A percentile compares a stretch with the other conserved stretches of the same genome.
Evolutionary conservation across 2,113 vertebrate species (phyloP).

Genomic region (Dicrurus megarhynchus): DNA sequence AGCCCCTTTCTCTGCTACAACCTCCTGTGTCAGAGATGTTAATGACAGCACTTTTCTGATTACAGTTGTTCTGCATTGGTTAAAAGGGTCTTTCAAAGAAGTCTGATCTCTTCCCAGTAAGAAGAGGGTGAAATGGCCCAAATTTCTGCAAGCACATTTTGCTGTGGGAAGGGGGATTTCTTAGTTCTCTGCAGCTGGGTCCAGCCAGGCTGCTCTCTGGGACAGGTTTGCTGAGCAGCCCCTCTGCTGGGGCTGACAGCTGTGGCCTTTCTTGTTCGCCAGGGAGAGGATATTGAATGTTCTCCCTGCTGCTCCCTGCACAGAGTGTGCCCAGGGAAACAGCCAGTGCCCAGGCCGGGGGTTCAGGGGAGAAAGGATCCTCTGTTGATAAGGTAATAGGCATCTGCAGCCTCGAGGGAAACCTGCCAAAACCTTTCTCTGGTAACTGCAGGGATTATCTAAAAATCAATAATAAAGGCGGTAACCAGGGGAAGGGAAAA

Average conservation of each 20-base stretch:
- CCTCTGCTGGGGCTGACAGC: background rate
- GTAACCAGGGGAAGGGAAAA: background rate
- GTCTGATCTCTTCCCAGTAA: background rate
- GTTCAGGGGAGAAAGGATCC: background rate
- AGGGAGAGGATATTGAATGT: background rate
- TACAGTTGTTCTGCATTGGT: background rate
- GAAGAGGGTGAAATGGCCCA: background rate
- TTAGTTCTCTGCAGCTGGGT: background rate
- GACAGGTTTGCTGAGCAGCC: background rate
- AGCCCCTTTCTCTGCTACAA: background rate
- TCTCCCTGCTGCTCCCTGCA: background rate
- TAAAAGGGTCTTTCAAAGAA: background rate
- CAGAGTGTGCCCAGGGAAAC: background rate
- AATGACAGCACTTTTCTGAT: background rate
- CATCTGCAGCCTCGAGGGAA: slow-evolving; percentile 18
- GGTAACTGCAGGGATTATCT: slow-evolving; percentile 19
- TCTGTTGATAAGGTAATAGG: slow-evolving; percentile 10
- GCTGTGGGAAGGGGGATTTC: background rate
- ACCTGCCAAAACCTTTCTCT: slow-evolving; percentile 14
- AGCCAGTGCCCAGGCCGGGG: background rate
- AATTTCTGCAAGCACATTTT: background rate
- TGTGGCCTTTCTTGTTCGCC: background rate
- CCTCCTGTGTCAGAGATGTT: background rate
- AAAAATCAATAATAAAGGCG: background rate
- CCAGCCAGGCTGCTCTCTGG: background rate